Base-by-base conservation (phyloP, 2,113 vertebrate species). In the Petrocephalus microphthalmus region DNA sequence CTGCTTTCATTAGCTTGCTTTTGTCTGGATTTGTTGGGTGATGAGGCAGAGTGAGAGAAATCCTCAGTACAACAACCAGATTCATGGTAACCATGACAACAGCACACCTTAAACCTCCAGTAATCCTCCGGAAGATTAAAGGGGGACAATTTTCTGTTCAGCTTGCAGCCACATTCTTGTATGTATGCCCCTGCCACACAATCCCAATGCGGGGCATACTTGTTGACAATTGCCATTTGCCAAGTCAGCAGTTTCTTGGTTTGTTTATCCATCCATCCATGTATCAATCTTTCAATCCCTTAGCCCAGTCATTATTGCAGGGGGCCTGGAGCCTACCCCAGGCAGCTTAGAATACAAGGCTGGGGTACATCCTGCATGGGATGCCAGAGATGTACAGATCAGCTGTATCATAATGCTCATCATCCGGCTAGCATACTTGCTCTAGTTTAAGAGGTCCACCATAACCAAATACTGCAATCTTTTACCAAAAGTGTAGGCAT, bases 21-120 rank as follows among this genome's bases (percentile, higher is more conserved):
- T 85, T 89, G 82, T 89, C 57, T 54, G 82, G 84, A 89, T 84
- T 56, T 82, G 47, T 51, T 71, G 81, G 81, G 83, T 84, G 82
- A 85, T 85, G 82, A 88, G 45, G 64, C 57, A 85, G 88, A 86
- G 84, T 42, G 82, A 86, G 60, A 54, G 25, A 56, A 85, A 88
- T 85, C 83, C 83, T 88, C 82, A 60, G 71, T 85, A 87, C 71
- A 89, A 87, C 67, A 67, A 87, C 85, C 84, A 57, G 85, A 89
- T 86, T 74, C 52, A 42, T 60, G 85, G 88, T 89, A 87, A 57
- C 88, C 88, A 89, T 89, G 85, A 87, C 84, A 89, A 89, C 88
- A 54, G 85, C 88, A 87, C 67, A 87, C 88, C 88, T 89, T 89
- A 51, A 81, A 87, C 88, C 85, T 82, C 71, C 85, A 89, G 85